phyloP scores from a whole-genome alignment of 53 echinoderm and acorn worm species.

The Henricia sp. region DNA sequence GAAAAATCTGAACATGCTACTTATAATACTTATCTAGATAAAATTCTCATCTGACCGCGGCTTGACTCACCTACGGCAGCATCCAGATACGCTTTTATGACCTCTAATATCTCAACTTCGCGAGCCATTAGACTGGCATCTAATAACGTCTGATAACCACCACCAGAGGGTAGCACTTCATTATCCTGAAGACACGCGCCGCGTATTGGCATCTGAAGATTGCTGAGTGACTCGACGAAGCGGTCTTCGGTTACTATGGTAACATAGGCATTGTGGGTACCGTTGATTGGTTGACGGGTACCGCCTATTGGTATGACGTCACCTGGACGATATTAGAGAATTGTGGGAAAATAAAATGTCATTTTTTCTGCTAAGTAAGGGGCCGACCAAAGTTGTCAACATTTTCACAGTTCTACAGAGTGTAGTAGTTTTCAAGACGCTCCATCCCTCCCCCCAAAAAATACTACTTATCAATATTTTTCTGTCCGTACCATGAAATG shows the following conservation, averaged over 20 bases:
- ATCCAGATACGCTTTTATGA: constrained; percentile 79
- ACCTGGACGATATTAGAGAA: constrained; percentile 64
- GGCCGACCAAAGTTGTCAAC: no score
- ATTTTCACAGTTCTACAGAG: no score
- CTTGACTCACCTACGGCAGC: constrained; percentile 72
- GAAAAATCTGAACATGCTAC: no score
- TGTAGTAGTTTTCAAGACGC: no score
- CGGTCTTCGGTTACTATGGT: constrained; percentile 87
- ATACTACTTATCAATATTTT: no score
- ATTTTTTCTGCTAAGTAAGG: no score
- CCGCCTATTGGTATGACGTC: constrained; percentile 96
- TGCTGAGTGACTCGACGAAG: constrained; percentile 87
- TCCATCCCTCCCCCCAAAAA: no score
- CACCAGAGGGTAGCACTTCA: constrained; percentile 84
- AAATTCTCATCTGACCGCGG: neutral
- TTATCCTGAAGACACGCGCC: constrained; percentile 78
- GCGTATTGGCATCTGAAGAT: constrained; percentile 74
- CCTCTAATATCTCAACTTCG: constrained; percentile 76
- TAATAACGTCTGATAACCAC: constrained; percentile 85
- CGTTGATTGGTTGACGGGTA: constrained; percentile 70
- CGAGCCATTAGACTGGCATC: constrained; percentile 77
- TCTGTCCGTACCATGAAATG: no score
- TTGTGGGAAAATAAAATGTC: no score
- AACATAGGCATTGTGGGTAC: constrained; percentile 78
- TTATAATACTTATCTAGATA: no score